Base-by-base conservation (phyloP, 2,113 vertebrate genomes). In the Tetrax tetrax region DNA sequence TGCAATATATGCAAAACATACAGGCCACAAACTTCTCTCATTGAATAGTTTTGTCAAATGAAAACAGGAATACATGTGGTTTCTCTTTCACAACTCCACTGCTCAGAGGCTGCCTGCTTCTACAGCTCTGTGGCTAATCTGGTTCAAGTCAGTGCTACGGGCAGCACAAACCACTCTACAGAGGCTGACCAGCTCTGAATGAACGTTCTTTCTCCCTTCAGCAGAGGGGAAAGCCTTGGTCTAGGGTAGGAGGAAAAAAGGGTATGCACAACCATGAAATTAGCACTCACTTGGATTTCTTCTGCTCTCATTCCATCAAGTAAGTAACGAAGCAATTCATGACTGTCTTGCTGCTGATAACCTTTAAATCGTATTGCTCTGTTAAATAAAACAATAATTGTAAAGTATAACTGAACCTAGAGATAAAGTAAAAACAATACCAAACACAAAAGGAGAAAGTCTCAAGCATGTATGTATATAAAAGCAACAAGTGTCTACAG, bases 281-380 rank as follows among this genome's bases (percentile, higher is more conserved):
- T 3, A 51, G 64, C 38, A 89, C 97, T 87, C 96, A 99, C 99
- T 93, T 98, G 99, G 63, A 98, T 97, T 96, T 99, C 99, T 94
- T 99, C 99, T 10, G 99, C 98, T 96, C 98, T 98, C 99, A 99
- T 99, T 74, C 99, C 99, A 88, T 99, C 99, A 79, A 99, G 97
- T 38, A 99, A 98, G 83, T 99, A 99, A 54, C 99, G 99, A 83
- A 99, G 98, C 51, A 99, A 97, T 95, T 99, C 99, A 96, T 99
- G 99, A 95, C 99, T 99, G 93, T 99, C 99, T 88, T 99, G 99
- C 97, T 99, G 99, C 96, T 99, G 99, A 87, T 99, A 99, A n/a
- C 99, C 99, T 98, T 98, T 99, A 96, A 99, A 99, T 43, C 99
- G 98, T 93, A 98, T 96, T 77, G 99, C 99, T 98, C 99, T 99